Conservation (phyloP, 2,888 invertebrate species). For the Spodoptera exigua region DNA sequence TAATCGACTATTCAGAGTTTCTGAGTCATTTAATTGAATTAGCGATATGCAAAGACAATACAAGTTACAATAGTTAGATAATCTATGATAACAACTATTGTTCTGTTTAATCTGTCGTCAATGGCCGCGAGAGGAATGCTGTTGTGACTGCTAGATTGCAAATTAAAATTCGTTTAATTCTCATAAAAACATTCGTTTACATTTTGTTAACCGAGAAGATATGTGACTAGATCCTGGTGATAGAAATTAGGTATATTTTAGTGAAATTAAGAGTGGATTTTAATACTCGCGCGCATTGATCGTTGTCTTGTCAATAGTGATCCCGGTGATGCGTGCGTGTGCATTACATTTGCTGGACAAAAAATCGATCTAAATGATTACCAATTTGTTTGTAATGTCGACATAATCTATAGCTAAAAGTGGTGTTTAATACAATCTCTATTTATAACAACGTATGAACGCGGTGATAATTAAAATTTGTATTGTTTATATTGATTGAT, state of each 20-base stretch:
- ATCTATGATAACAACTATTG: slow-evolving; percentile 9
- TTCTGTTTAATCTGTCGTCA: slow-evolving; percentile 49
- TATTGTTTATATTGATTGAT: slow-evolving; percentile 66
- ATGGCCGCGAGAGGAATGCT: slow-evolving; percentile 55
- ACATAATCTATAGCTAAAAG: slow-evolving; percentile 40
- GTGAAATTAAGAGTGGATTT: slow-evolving; percentile 11
- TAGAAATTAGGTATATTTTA: slow-evolving; percentile 46
- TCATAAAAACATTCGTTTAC: slow-evolving; percentile 14
- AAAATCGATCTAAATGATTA: slow-evolving; percentile 64
- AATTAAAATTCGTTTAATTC: slow-evolving; percentile 15
- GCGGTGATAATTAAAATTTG: slow-evolving; percentile 28
- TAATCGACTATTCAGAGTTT: too few relatives aligned
- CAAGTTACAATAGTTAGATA: not conserved
- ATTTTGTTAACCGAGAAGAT: slow-evolving; percentile 33
- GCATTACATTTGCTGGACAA: slow-evolving; percentile 63
- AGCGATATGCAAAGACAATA: too few relatives aligned
- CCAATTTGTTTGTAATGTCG: slow-evolving; percentile 53
- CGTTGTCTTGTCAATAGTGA: slow-evolving; percentile 67
- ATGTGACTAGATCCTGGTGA: slow-evolving; percentile 44
- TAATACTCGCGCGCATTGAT: slow-evolving; percentile 40
- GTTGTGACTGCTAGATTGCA: slow-evolving; percentile 49
- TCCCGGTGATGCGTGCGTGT: slow-evolving; percentile 75
- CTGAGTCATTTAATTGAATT: too few relatives aligned
- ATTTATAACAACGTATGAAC: slow-evolving; percentile 26
- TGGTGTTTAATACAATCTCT: slow-evolving; percentile 24